Percentiles rank a stretch among this genome's conserved stretches.
phyloP scores from a whole-genome alignment of 2,797 vertebrate species.

The Ctenopoma kingsleyae region DNA sequence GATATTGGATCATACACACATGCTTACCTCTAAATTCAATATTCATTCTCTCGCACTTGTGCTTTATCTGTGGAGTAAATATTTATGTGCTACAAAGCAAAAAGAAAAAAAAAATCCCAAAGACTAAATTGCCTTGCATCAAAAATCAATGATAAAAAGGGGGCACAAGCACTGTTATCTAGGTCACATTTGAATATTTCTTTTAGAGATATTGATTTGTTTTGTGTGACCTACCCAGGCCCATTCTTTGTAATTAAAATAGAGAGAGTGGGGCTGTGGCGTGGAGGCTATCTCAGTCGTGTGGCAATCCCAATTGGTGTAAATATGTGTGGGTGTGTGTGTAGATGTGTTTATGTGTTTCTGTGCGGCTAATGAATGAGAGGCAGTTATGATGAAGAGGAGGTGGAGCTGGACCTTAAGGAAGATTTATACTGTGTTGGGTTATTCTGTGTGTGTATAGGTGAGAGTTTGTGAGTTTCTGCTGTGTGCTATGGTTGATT shows the following conservation, averaged over 20 bases:
- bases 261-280: slow-evolving; percentile 71
- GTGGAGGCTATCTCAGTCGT: slow-evolving; percentile 64
- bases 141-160: slow-evolving; percentile 87
- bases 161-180: slow-evolving; percentile 81
- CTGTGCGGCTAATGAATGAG: slow-evolving; percentile 76
- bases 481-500: slow-evolving; percentile 69
- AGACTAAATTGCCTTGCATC: slow-evolving; percentile 76
- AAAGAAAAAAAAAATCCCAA: slow-evolving; percentile 64
- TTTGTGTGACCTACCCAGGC: slow-evolving; percentile 81
- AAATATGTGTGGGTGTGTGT: slow-evolving; percentile 22
- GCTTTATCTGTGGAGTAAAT: slow-evolving; percentile 76
- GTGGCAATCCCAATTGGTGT: slow-evolving; percentile 64
- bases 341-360: slow-evolving; percentile 41
- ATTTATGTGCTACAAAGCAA: slow-evolving; percentile 73
- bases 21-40: slow-evolving; percentile 80
- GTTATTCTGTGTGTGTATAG: slow-evolving; percentile 24
- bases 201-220: slow-evolving; percentile 87
- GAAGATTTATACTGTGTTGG: slow-evolving; percentile 79
- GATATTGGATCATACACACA: slow-evolving; percentile 82
- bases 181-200: slow-evolving; percentile 88
- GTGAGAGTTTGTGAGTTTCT: slow-evolving; percentile 14
- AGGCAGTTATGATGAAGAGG: slow-evolving; percentile 82
- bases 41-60: slow-evolving; percentile 74
- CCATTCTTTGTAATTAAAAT: slow-evolving; percentile 88
- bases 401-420: slow-evolving; percentile 81